Evolutionary conservation across 2,797 vertebrate species (phyloP), one percentile per base, ranked within the genome.

Genomic region (Melanotaenia parkinsoni): DNA sequence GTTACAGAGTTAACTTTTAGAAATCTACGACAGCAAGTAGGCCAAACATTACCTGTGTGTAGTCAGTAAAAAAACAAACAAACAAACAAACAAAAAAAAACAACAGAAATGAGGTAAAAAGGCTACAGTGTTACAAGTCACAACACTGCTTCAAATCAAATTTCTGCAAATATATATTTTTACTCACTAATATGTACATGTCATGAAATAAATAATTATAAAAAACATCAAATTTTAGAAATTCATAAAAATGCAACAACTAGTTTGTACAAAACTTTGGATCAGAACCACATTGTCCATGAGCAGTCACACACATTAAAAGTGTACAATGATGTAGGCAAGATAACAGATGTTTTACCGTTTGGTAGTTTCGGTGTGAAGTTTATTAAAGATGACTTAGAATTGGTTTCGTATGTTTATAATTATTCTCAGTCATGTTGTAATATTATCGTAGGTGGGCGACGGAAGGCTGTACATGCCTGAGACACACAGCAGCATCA

Each of bases 171-270:
- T 96, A 97, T 96, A 97, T 96, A 96, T 92, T 95, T 95, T 96
- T 93, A 92, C 89, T 92, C 87, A 89, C 96, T 96, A 96, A 95
- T 96, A 96, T 97, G 92, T 96, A 98, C 96, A 97, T 92, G 93
- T 92, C 88, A 92, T 93, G 88, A 96, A 97, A 98, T 98, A 98
- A 98, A 98, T 98, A 97, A 95, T 96, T 93, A 96, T 96, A 93
- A 95, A 96, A 95, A 93, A 91, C 93, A 95, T 94, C 91, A 67
- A 89, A 92, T 93, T 94, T 95, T 94, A 94, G 92, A 92, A 94
- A 93, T 91, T 82, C 82, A 88, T 86, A 87, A 93, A 95, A 95
- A 93, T 80, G 85, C 88, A 79, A 77, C 83, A 90, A 85, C 93
- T 95, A 95, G 79, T 95, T 95, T 95, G 90, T 96, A 97, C 95